Conservation (phyloP, 1,140 invertebrate species). For the Drosophila murphyi region DNA sequence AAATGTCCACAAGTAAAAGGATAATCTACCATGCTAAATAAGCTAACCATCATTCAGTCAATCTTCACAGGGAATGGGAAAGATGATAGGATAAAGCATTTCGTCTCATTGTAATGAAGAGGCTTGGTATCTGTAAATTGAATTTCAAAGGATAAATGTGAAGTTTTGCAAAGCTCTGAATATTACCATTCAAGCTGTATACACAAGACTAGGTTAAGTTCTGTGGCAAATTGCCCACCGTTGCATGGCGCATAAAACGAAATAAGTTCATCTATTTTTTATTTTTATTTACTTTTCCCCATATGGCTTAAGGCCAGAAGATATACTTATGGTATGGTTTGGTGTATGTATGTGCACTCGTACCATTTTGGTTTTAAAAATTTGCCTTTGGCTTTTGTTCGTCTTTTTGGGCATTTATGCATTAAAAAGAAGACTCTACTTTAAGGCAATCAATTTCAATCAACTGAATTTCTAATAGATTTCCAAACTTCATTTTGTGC, state of each 20-base stretch:
- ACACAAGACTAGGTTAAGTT: neutral
- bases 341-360: slow-evolving; percentile 21
- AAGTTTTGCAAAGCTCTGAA: neutral
- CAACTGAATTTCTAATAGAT: slow-evolving; percentile 75
- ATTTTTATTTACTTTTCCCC: slow-evolving; percentile 63
- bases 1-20: too few relatives aligned
- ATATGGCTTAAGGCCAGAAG: slow-evolving; percentile 53
- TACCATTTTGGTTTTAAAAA: slow-evolving; percentile 45
- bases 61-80: neutral
- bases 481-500: slow-evolving; percentile 49
- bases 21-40: neutral
- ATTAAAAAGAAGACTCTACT: slow-evolving; percentile 20
- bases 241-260: slow-evolving; percentile 30
- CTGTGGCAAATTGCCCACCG: neutral
- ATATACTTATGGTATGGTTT: neutral
- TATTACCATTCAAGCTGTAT: neutral
- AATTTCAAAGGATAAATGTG: neutral
- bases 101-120: neutral
- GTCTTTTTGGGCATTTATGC: slow-evolving; percentile 26
- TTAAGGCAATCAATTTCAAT: slow-evolving; percentile 43
- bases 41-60: neutral
- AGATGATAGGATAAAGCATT: neutral
- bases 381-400: slow-evolving; percentile 19
- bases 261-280: slow-evolving; percentile 72
- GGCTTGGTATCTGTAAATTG: neutral